These are phyloP conservation scores for Sphenodon punctatus DNA, from an alignment of 2,797 vertebrate genomes.

Conservation along the genomic window DNA sequence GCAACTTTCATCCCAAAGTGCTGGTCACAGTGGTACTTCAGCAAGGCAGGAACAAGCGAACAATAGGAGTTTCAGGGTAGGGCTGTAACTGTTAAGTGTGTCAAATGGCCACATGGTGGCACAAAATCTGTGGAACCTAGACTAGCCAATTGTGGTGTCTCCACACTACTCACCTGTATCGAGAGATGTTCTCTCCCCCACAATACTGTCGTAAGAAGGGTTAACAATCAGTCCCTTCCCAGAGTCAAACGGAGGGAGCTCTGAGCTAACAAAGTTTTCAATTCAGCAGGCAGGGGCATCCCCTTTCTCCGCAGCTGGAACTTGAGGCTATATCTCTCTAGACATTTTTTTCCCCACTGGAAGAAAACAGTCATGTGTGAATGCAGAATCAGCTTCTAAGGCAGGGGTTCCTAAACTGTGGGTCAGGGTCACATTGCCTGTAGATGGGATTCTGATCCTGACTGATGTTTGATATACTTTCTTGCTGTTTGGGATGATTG, in stretches of 20 bases:
- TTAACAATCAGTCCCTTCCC: constrained; percentile 47
- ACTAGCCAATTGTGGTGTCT: not conserved
- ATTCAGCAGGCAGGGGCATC: not conserved
- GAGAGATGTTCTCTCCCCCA: not conserved
- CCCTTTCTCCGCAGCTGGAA: not conserved
- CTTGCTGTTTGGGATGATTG: too few species aligned
- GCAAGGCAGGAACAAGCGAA: rapidly evolving
- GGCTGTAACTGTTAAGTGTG: not conserved
- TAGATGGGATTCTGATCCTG: too few species aligned
- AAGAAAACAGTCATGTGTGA: constrained; percentile 1
- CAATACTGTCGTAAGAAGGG: constrained; percentile 16
- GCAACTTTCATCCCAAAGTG: not conserved
- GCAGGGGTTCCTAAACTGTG: too few species aligned
- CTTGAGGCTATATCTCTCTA: not conserved
- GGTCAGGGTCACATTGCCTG: too few species aligned
- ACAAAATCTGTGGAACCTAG: not conserved
- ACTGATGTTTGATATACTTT: too few species aligned
- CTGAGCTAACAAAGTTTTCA: not conserved
- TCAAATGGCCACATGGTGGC: not conserved
- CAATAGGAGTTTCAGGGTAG: not conserved
- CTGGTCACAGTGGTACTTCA: not conserved
- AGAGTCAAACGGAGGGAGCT: not conserved
- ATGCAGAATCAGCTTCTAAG: constrained; percentile 3
- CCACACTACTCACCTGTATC: not conserved
- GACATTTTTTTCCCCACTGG: too few species aligned